Percentiles rank a stretch among this genome's conserved stretches.
Conservation (phyloP, 2,797 vertebrate genomes). For the Siniperca scherzeri region DNA sequence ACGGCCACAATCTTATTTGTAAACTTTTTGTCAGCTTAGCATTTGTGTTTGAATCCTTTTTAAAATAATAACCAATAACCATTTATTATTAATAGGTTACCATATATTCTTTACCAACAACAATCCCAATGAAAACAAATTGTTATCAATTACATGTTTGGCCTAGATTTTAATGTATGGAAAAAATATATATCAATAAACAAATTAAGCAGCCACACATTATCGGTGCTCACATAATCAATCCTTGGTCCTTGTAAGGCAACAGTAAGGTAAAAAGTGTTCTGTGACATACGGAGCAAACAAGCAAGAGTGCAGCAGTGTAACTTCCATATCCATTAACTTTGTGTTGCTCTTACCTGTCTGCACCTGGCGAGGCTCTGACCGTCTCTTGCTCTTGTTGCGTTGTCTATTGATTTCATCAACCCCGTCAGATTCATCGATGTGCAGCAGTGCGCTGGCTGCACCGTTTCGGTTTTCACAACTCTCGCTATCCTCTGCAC, state of each 20-base stretch:
- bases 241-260: not conserved
- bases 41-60: not conserved
- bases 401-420: conserved; percentile 93
- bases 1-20: not conserved
- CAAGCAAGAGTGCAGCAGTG: not conserved
- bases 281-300: not conserved
- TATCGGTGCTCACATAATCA: not conserved
- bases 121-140: not conserved
- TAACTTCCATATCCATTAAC: too few relatives aligned
- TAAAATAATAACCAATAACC: not conserved
- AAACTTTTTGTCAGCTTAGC: not conserved
- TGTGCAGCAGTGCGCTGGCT: conserved; percentile 96
- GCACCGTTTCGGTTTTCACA: conserved; percentile 97
- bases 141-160: not conserved
- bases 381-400: conserved; percentile 93
- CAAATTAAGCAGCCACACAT: not conserved
- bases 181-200: not conserved
- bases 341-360: conserved; percentile 88
- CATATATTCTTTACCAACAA: not conserved
- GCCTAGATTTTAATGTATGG: not conserved
- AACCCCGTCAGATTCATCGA: conserved; percentile 90
- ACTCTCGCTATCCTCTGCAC: conserved; percentile 87
- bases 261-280: not conserved
- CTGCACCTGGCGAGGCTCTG: conserved; percentile 97
- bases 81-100: not conserved